Percentiles rank a stretch among this genome's conserved stretches.
These are phyloP conservation scores for Scortum barcoo DNA, from an alignment of 2,113 vertebrate genomes.

Conservation along the genomic window DNA sequence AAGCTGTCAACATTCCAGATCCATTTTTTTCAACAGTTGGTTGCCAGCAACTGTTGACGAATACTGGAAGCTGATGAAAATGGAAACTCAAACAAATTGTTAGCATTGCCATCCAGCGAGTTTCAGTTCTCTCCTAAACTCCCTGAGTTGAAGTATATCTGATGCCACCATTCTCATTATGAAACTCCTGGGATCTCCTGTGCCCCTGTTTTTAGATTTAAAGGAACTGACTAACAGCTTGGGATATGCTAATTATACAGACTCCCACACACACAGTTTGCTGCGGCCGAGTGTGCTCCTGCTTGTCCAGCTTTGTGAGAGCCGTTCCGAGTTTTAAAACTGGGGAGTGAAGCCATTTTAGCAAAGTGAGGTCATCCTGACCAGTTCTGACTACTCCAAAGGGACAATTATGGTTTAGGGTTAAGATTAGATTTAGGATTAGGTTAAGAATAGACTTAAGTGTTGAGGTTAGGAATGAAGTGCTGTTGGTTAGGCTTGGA, in stretches of 20 bases:
- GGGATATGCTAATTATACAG: conserved; percentile 57
- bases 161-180: conserved; percentile 38
- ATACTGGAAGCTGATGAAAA: neutral
- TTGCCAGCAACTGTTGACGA: neutral
- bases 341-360: conserved; percentile 15
- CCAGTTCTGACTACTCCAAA: neutral
- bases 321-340: conserved; percentile 19
- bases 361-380: conserved; percentile 37
- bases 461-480: conserved; percentile 16
- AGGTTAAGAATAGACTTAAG: conserved; percentile 11
- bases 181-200: conserved; percentile 38
- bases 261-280: conserved; percentile 14
- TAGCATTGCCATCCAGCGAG: conserved; percentile 16
- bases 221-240: conserved; percentile 48
- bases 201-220: conserved; percentile 56
- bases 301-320: conserved; percentile 15
- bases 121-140: conserved; percentile 22
- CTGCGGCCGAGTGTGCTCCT: neutral
- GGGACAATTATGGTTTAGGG: conserved; percentile 24
- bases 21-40: neutral
- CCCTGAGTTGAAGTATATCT: conserved; percentile 18
- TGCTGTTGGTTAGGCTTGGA: neutral
- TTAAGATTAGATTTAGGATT: conserved; percentile 23
- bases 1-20: neutral
- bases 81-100: neutral